Evolutionary conservation across 2,888 invertebrate species (phyloP).

Genomic region (Drosophila siamana): DNA sequence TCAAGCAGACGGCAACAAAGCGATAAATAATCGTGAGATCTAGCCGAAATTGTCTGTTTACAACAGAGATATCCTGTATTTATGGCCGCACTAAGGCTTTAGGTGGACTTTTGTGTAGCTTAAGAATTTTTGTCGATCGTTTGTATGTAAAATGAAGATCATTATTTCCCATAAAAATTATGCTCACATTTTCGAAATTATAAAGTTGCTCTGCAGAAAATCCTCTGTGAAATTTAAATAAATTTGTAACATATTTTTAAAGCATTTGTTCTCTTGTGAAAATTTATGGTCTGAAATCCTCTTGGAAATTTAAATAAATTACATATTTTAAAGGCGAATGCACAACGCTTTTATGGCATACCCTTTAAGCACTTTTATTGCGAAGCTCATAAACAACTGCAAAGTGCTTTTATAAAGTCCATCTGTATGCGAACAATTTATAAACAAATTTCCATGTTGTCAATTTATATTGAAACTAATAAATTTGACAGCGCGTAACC

Average conservation of each 20-base stretch:
- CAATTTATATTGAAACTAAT: constrained; percentile 79
- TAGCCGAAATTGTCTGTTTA: background rate
- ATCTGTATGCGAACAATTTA: constrained; percentile 47
- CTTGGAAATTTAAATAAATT: no score
- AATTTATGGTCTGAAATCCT: no score
- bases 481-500: constrained; percentile 75
- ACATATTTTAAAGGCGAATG: background rate
- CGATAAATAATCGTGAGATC: constrained; percentile 25
- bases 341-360: background rate
- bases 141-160: background rate
- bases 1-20: constrained; percentile 26
- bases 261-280: no score
- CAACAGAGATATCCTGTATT: constrained; percentile 3
- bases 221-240: background rate
- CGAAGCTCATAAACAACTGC: constrained; percentile 22
- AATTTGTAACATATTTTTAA: background rate
- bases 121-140: no score
- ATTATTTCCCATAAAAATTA: background rate
- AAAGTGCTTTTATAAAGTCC: constrained; percentile 4
- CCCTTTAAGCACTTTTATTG: background rate
- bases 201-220: background rate
- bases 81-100: background rate
- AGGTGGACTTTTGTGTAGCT: background rate
- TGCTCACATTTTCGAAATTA: background rate
- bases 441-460: constrained; percentile 72